Conservation (phyloP, 2,113 vertebrate genomes). For the Cyphomyrus discorhynchus region DNA sequence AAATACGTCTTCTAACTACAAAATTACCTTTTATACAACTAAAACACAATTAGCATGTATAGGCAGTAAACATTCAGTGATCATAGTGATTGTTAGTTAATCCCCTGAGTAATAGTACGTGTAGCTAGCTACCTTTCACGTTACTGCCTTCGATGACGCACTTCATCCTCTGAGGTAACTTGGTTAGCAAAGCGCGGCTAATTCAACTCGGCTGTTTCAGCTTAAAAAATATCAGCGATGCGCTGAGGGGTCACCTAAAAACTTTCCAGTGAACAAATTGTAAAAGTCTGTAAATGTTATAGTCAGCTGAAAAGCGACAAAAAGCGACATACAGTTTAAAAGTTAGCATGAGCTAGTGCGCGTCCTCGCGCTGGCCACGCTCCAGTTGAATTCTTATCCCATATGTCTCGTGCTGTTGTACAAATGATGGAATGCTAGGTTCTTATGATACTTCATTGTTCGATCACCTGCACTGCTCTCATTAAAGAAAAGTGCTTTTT, state of each 20-base stretch:
- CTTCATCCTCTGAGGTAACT: slow-evolving; percentile 44
- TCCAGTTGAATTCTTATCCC: neutral
- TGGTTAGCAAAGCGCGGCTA: neutral
- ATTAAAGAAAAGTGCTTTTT: neutral
- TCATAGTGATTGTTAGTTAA: neutral
- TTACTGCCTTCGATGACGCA: slow-evolving; percentile 50
- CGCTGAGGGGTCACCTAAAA: neutral
- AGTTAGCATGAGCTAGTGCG: neutral
- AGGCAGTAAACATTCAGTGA: neutral
- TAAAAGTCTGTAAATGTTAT: neutral
- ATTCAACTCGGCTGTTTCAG: neutral
- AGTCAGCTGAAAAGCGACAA: neutral
- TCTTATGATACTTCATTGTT: neutral
- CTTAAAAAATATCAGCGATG: neutral
- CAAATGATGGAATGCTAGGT: neutral
- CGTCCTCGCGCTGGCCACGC: neutral
- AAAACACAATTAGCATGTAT: neutral
- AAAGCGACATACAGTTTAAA: neutral
- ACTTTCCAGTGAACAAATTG: neutral
- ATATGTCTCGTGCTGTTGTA: neutral
- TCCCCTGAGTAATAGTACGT: neutral
- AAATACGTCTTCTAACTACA: neutral
- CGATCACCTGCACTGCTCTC: neutral
- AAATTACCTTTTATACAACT: neutral
- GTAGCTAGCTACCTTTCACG: slow-evolving; percentile 51